Base-by-base conservation (phyloP, 2,113 vertebrate genomes). In the Dasyornis broadbenti region DNA sequence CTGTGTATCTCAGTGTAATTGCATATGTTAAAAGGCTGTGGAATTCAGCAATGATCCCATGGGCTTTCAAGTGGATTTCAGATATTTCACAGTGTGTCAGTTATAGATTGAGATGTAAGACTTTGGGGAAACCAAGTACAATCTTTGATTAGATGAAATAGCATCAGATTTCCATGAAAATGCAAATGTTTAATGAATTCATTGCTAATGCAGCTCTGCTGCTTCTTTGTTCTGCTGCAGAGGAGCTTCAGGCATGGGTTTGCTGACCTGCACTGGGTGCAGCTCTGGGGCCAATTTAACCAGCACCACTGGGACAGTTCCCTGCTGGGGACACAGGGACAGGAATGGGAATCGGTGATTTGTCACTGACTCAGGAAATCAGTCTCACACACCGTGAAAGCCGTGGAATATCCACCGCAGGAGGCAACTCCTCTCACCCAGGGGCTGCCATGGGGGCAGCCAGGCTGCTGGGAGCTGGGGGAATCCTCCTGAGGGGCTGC, bases 61-160 rank as follows among this genome's bases (percentile, higher is more conserved):
- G 86, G 92, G 95, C 44, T 95, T 96, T 95, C 69, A 47, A 95
- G 85, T 65, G 90, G 92, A 94, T 95, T 96, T 92, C 88, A 89
- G 93, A 81, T 84, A 92, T 92, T 96, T 96, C 92, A 93, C 91
- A 94, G 80, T 33, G 65, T 86, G 93, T 86, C 95, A 96, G 82
- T 79, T 93, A 88, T 30, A 92, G 96, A 96, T 93, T 89, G 93
- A 97, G 94, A 95, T 56, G 28, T 92, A 96, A 94, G 92, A 90
- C 92, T 96, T 86, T 40, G 57, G 73, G 68, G 80, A n/a, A 16
- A 61, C 75, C 84, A 94, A 64, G 61, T 33, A 86, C 71, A 83
- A 83, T 84, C 79, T 95, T 84, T 84, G 87, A 91, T 95, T 95
- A 96, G 82, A 83, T 64, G 80, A 94, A 93, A 90, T 81, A 91